Conservation (phyloP, 2,888 invertebrate species). For the Campoplex capitator region DNA sequence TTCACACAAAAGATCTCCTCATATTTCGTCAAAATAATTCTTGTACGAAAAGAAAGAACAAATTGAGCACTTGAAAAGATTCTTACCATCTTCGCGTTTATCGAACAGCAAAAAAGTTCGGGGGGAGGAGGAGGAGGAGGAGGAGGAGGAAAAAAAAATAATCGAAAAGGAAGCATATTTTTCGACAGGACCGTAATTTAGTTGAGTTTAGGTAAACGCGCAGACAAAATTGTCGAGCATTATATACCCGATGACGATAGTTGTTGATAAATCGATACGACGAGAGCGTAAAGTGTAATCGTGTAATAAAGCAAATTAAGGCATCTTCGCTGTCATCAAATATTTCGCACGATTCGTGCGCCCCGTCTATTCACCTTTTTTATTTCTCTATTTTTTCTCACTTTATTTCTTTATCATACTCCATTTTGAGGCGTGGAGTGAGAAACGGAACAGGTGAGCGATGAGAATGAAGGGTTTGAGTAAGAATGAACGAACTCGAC, state of each 20-base stretch:
- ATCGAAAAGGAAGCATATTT: background rate
- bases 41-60: background rate
- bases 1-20: constrained; percentile 24
- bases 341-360: constrained; percentile 39
- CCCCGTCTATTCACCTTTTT: background rate
- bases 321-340: background rate
- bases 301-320: background rate
- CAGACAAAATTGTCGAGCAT: background rate
- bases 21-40: constrained; percentile 5
- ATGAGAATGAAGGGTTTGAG: constrained; percentile 65
- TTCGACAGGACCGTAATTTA: background rate
- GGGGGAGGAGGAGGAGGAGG: too few relatives aligned
- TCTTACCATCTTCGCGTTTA: background rate
- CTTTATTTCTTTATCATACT: constrained; percentile 28
- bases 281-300: background rate
- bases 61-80: background rate
- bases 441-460: constrained; percentile 69
- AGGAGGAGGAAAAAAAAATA: background rate
- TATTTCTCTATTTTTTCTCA: constrained; percentile 51
- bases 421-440: constrained; percentile 35
- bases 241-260: background rate
- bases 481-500: constrained; percentile 51
- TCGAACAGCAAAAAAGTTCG: background rate
- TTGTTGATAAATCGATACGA: background rate
- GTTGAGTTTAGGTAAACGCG: background rate